Evolutionary conservation across 1,140 invertebrate species (phyloP), one percentile per base, ranked within the genome.

Genomic region (Pseudoatta argentina): DNA sequence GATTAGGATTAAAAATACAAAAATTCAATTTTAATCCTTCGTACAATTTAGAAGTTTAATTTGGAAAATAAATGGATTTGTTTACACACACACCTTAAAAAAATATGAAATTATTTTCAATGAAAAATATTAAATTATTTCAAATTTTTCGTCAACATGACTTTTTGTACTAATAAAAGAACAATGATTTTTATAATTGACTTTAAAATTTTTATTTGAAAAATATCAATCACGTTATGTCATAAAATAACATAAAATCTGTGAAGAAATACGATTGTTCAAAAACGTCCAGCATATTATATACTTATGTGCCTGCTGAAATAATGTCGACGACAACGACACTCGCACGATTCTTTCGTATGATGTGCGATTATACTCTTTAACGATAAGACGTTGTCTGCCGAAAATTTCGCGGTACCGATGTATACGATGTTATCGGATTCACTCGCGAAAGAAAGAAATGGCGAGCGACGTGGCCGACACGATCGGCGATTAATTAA

Each of bases 401-500:
- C 18, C 4, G 51, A 6, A 14, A 75, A 67, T 73, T 51, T 39
- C 79, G 48, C 69, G 57, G 57, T n/a, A 59, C 7, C 55, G 69
- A 18, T 44, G 48, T n/a, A 18, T n/a, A 8, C 79, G 76, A 48
- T 21, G 21, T 61, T n/a, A 30, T 63, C 79, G 24, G 18, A 71
- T 88, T 77, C 79, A 82, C 87, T 88, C 82, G 87, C 77, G 88
- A 87, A 81, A 44, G 89, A 85, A 87, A 90, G 88, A 92, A 91
- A 89, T 86, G 91, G 92, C 92, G 93, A 93, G 91, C 91, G 90
- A 93, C 92, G 92, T 93, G 89, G 91, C 90, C 91, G 91, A 86
- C 44, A 72, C 76, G 76, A 75, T 87, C 77, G 83, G 64, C 87
- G 90, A 91, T 89, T 91, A 92, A 83, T 73, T 73, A 73, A 83